phyloP scores from a whole-genome alignment of 2,113 vertebrate species.

The Paracyprichromis sp. region DNA sequence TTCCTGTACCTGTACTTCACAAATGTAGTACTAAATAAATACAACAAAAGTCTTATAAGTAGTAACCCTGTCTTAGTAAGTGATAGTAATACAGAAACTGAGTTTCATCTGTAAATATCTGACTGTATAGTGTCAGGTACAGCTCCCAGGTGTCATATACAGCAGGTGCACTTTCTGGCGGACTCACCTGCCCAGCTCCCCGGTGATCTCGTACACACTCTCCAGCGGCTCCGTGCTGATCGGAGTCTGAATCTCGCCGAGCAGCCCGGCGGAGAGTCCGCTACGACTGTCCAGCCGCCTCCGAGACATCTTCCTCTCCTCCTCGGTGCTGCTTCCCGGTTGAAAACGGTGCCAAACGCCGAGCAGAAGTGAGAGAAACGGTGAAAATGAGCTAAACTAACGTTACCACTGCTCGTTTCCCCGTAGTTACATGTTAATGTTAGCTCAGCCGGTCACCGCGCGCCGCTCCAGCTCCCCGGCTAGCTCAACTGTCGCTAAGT shows the following conservation, averaged over 20 bases:
- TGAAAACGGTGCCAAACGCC: background rate
- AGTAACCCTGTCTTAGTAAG: background rate
- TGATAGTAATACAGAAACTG: background rate
- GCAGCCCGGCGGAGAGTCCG: constrained; percentile 71
- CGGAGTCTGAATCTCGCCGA: constrained; percentile 75
- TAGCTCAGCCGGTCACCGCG: background rate
- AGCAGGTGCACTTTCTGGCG: background rate
- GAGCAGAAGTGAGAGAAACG: background rate
- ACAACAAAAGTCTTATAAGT: background rate
- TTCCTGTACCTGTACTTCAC: background rate
- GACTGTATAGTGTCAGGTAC: background rate
- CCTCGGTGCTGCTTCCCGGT: background rate
- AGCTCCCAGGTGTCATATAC: background rate
- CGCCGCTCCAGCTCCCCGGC: background rate
- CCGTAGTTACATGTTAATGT: background rate
- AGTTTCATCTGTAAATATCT: background rate
- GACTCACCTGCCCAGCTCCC: constrained; percentile 86
- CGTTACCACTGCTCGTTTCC: background rate
- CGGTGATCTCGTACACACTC: constrained; percentile 77
- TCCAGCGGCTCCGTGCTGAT: constrained; percentile 80
- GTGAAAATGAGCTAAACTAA: background rate
- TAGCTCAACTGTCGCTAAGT: constrained; percentile 29
- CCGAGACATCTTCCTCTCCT: constrained; percentile 63
- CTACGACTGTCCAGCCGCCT: constrained; percentile 81
- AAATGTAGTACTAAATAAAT: background rate